Base-by-base conservation (phyloP, 2,797 vertebrate genomes). In the Oreochromis grahami region DNA sequence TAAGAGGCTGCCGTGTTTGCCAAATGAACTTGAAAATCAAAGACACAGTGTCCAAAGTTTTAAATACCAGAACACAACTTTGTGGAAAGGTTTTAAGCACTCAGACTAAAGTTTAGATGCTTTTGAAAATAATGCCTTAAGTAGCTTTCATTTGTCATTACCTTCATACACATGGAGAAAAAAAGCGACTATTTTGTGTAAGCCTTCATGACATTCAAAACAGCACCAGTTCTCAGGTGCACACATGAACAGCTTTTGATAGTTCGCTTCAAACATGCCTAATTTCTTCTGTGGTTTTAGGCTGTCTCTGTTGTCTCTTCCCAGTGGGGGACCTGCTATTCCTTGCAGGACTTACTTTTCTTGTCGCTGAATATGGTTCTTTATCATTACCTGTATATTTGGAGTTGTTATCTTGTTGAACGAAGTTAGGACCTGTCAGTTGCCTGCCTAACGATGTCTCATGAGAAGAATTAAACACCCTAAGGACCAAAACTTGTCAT, bases 141-240 rank as follows among this genome's bases (percentile, higher is more conserved):
- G 45, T 24, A n/a, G 43, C 14, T 63, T 65, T 50, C 9, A 51
- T 24, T 51, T 50, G 48, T 65, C 26, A 2, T 60, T 12, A 51
- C 32, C 43, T 79, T 65, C 32, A 65, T 8, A 48, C 43, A 74
- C 43, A 32, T 13, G 43, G 41, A 32, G 24, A 0, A 0, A 0
- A 48, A 72, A 48, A 17, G 21, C 0, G 0, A 0, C 68, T 50
- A 8, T 2, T 4, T 74, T 32, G 26, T 32, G 9, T 48, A 32
- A 48, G 15, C 4, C 1, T 12, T 0, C 10, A 1, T 32, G 43
- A 43, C 68, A 48, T 32, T 72, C 15, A 48, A 72, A 48, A 72
- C 68, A 1, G 24, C 24, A 72, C 0, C 43, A 72, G 43, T 72
- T 72, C 41, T 48, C 43, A 48, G 68, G 68, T 48, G 14, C 24